phyloP scores from a whole-genome alignment of 2,113 vertebrate genomes.

The Melanostigma gelatinosum region DNA sequence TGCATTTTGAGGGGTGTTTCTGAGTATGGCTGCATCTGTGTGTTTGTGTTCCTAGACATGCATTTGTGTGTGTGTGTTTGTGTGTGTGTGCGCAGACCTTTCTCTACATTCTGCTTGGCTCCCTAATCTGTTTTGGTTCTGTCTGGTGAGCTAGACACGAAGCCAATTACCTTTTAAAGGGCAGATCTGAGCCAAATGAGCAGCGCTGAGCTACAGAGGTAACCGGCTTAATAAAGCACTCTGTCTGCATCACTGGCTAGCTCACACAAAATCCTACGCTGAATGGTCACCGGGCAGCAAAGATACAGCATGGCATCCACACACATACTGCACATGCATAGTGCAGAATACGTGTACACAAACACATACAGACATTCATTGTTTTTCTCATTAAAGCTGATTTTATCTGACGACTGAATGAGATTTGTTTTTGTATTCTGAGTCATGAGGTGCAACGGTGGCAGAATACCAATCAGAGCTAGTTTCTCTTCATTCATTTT shows the following conservation, averaged over 20 bases:
- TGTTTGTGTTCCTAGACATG: conserved; percentile 14
- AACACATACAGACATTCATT: background rate
- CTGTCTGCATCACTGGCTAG: conserved; percentile 57
- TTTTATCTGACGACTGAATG: conserved; percentile 3
- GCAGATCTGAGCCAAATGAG: conserved; percentile 81
- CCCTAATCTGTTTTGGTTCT: conserved; percentile 83
- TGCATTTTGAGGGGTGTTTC: conserved; percentile 2
- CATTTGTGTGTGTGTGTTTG: conserved; percentile 6
- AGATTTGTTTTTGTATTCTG: conserved; percentile 15
- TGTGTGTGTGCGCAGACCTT: conserved; percentile 61
- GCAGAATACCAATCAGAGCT: conserved; percentile 25
- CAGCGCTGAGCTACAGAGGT: conserved; percentile 61
- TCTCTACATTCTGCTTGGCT: conserved; percentile 42
- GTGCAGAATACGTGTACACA: background rate
- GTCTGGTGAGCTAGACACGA: conserved; percentile 80
- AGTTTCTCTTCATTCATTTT: background rate
- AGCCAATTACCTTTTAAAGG: conserved; percentile 84
- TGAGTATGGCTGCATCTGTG: background rate
- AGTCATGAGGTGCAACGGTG: conserved; percentile 9
- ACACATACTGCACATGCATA: background rate
- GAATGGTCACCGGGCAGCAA: conserved; percentile 22
- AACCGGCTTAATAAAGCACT: conserved; percentile 71
- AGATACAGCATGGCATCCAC: background rate
- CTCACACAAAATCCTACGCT: conserved; percentile 28
- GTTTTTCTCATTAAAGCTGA: conserved; percentile 25